Conservation (phyloP, 2,797 vertebrate genomes). For the Semotilus atromaculatus region DNA sequence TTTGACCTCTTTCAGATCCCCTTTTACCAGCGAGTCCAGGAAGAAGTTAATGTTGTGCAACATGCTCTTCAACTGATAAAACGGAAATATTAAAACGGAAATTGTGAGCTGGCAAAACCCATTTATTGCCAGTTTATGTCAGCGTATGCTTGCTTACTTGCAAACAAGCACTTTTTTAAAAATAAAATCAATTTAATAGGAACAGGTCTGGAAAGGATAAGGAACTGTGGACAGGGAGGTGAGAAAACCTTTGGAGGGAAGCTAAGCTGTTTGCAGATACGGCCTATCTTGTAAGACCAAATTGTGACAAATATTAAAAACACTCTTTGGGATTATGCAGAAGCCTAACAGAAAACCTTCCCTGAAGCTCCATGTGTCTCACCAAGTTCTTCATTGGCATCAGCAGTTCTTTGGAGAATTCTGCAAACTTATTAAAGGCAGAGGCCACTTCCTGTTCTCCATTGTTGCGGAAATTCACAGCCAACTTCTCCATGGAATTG, state of each 20-base stretch:
- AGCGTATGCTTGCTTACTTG: not conserved
- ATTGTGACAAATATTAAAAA: conserved; percentile 29
- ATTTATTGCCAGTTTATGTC: not conserved
- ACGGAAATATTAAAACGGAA: conserved; percentile 46
- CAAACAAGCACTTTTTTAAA: conserved; percentile 7
- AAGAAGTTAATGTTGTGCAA: conserved; percentile 87
- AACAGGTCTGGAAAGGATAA: not conserved
- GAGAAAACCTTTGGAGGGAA: conserved; percentile 18
- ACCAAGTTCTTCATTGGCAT: conserved; percentile 83
- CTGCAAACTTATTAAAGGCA: conserved; percentile 80
- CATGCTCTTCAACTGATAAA: conserved; percentile 83
- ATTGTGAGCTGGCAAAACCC: not conserved
- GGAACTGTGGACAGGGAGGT: not conserved
- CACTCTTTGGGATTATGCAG: not conserved
- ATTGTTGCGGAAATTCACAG: conserved; percentile 80
- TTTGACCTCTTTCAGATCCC: conserved; percentile 77
- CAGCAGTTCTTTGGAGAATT: conserved; percentile 82
- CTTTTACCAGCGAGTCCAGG: conserved; percentile 85
- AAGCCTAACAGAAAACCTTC: conserved; percentile 13
- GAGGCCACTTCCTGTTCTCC: conserved; percentile 80
- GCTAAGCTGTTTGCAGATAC: conserved; percentile 31
- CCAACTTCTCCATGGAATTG: conserved; percentile 81
- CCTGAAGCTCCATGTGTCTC: conserved; percentile 43
- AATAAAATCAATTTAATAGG: conserved; percentile 1
- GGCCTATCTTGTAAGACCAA: conserved; percentile 11